Evolutionary conservation across 2,113 vertebrate species (phyloP).

Genomic region (Chaenogobius annularis): DNA sequence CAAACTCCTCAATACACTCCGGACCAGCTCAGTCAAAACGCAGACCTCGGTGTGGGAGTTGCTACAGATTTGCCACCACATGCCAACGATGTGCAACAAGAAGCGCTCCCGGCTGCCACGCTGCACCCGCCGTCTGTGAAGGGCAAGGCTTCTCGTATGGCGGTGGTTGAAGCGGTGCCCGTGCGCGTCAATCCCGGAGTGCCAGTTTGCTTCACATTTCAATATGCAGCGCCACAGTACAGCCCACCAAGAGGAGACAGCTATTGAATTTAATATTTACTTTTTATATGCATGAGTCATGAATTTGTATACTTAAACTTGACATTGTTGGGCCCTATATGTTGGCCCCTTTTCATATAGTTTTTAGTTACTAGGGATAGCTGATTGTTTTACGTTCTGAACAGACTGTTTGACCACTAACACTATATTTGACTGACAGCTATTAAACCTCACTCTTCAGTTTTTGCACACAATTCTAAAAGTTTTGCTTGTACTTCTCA

Average conservation of each 20-base stretch:
- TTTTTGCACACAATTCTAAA: not conserved
- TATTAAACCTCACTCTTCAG: not conserved
- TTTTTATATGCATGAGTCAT: not conserved
- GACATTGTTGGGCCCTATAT: not conserved
- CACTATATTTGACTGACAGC: too few species aligned
- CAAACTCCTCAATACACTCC: not conserved
- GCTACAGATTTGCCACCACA: not conserved
- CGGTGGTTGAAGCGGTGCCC: not conserved
- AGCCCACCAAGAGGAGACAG: slow-evolving; percentile 1
- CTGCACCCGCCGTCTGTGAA: not conserved
- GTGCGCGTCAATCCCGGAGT: not conserved
- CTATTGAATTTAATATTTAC: not conserved
- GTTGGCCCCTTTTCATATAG: too few species aligned
- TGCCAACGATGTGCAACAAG: not conserved
- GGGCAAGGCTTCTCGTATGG: not conserved
- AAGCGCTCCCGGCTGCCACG: not conserved
- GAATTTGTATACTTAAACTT: not conserved
- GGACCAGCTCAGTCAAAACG: not conserved
- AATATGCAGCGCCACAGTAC: not conserved
- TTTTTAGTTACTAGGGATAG: too few species aligned
- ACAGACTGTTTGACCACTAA: too few species aligned
- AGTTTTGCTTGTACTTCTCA: not conserved
- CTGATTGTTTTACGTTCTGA: too few species aligned
- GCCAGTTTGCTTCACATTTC: slow-evolving; percentile 1
- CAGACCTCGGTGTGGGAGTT: not conserved